Evolutionary conservation across 2,797 vertebrate species (phyloP).

Genomic region (Trichosurus vulpecula): DNA sequence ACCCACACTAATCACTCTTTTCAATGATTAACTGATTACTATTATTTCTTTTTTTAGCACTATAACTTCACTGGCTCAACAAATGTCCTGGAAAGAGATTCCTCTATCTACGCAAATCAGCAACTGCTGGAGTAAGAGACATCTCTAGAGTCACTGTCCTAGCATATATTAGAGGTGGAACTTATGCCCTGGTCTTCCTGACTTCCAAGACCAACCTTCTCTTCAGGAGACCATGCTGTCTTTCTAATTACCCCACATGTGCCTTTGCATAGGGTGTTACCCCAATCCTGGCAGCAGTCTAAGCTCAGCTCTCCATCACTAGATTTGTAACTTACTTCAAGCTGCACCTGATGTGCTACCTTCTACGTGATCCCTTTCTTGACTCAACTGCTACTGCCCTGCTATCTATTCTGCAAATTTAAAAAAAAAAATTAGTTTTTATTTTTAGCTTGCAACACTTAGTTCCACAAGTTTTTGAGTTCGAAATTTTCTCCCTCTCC

Average conservation of each 20-base stretch:
- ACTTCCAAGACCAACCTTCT: background rate
- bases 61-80: background rate
- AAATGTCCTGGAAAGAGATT: background rate
- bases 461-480: too few species aligned
- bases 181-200: background rate
- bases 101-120: background rate
- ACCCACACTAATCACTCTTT: background rate
- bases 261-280: background rate
- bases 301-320: background rate
- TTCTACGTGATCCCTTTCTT: background rate
- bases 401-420: background rate
- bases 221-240: background rate
- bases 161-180: background rate
- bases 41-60: background rate
- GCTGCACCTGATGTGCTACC: background rate
- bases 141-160: background rate
- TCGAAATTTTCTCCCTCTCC: too few species aligned
- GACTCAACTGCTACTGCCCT: background rate
- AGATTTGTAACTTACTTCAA: background rate
- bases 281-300: background rate
- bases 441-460: too few species aligned
- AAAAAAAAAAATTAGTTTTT: too few species aligned
- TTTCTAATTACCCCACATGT: background rate
- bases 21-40: background rate
- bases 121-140: background rate